Evolutionary conservation across 2,888 invertebrate genomes (phyloP).

Genomic region (Amaurobius ferox): DNA sequence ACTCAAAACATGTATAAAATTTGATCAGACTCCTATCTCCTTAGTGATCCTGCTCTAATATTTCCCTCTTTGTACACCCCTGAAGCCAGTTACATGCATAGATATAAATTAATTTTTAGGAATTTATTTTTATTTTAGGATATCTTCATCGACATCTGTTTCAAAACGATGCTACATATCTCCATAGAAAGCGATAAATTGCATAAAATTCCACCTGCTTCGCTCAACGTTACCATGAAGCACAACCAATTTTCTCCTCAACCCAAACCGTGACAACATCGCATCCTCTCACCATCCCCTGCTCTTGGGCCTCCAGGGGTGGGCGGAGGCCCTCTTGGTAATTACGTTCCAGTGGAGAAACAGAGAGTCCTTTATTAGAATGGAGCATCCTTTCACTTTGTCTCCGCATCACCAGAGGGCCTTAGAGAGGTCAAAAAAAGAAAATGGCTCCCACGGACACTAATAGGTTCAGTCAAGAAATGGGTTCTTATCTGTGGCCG

Average conservation of each 20-base stretch:
- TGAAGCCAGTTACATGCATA: too few species aligned
- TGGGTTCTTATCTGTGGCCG: conserved; percentile 48
- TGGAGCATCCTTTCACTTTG: conserved; percentile 56
- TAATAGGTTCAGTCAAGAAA: conserved; percentile 52
- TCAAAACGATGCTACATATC: too few species aligned
- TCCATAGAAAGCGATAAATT: too few species aligned
- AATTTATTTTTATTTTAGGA: too few species aligned
- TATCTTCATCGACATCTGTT: too few species aligned
- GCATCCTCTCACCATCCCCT: conserved; percentile 23
- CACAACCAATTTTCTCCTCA: conserved; percentile 10
- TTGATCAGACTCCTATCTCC: too few species aligned
- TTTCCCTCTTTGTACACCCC: too few species aligned
- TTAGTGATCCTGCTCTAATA: too few species aligned
- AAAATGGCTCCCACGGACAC: conserved; percentile 54
- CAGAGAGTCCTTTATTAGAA: conserved; percentile 56
- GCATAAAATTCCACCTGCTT: too few species aligned
- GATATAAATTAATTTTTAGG: too few species aligned
- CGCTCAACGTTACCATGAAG: conserved; percentile 46
- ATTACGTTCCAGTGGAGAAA: conserved; percentile 34
- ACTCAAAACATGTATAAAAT: too few species aligned
- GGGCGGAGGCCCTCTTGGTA: conserved; percentile 44
- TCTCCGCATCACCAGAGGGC: conserved; percentile 15
- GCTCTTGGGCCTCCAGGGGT: conserved; percentile 41
- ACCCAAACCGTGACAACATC: neutral
- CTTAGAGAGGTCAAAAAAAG: conserved; percentile 17